A percentile compares a stretch with the other conserved stretches of the same genome.
phyloP scores from a whole-genome alignment of 2,888 invertebrate genomes.

The Omphaloscelis lunosa region DNA sequence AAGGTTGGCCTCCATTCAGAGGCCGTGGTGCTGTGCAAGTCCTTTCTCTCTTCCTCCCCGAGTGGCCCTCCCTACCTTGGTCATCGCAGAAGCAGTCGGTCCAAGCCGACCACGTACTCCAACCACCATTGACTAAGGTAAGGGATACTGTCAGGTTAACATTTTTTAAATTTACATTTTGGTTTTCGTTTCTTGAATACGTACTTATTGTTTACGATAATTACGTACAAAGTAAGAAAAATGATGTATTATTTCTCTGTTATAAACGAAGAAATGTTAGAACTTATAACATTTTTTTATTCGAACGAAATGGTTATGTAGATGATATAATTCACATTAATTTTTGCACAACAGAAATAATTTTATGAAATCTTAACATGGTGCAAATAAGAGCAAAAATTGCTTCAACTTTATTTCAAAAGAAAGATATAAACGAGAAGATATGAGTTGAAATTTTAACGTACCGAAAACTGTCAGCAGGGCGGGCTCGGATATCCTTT shows the following conservation, averaged over 20 bases:
- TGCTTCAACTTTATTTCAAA: slow-evolving; percentile 32
- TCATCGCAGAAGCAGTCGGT: slow-evolving; percentile 94
- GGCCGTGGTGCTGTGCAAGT: slow-evolving; percentile 97
- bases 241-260: neutral
- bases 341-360: neutral
- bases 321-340: neutral
- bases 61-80: slow-evolving; percentile 90
- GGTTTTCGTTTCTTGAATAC: neutral
- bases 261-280: neutral
- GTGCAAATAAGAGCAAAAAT: slow-evolving; percentile 4
- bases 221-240: neutral
- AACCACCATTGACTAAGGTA: slow-evolving; percentile 96
- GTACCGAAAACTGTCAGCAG: slow-evolving; percentile 97
- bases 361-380: neutral
- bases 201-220: neutral
- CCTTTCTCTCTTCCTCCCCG: slow-evolving; percentile 95
- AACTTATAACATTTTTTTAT: neutral
- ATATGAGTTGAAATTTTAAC: slow-evolving; percentile 74
- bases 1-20: slow-evolving; percentile 96
- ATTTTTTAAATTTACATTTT: neutral
- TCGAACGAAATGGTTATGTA: neutral
- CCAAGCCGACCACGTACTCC: slow-evolving; percentile 98
- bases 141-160: neutral
- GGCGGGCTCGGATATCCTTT: slow-evolving; percentile 96
- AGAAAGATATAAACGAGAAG: slow-evolving; percentile 37